These are phyloP conservation scores for Dione vanillae DNA, from an alignment of 2,888 invertebrate genomes.

Conservation along the genomic window DNA sequence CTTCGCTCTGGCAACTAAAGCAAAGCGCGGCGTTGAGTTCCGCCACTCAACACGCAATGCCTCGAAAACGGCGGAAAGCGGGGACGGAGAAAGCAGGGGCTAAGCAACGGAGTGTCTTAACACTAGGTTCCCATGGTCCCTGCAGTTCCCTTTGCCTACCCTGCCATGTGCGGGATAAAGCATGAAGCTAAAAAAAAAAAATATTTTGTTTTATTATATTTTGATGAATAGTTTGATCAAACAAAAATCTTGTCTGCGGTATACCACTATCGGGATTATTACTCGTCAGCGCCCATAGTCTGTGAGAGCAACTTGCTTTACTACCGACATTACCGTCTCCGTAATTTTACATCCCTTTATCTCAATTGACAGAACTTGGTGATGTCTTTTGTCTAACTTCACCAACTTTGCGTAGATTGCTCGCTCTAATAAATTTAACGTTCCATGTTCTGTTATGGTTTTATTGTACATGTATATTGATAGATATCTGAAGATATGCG, in stretches of 20 bases:
- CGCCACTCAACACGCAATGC: no score
- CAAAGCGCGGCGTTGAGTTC: no score
- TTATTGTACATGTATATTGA: neutral
- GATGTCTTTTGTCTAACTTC: conserved; percentile 68
- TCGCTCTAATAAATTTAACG: conserved; percentile 57
- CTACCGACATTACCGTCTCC: conserved; percentile 69
- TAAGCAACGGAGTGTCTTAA: no score
- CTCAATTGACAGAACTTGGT: conserved; percentile 74
- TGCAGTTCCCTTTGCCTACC: no score
- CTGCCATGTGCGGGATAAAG: no score
- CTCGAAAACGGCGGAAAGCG: no score
- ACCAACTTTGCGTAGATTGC: conserved; percentile 61
- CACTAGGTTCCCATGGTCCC: no score
- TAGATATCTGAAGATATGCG: neutral
- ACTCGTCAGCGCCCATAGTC: conserved; percentile 48
- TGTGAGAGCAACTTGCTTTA: conserved; percentile 63
- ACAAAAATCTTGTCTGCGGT: conserved; percentile 47
- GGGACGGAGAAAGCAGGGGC: no score
- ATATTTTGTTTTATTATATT: neutral
- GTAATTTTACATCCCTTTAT: conserved; percentile 79
- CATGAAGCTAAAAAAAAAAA: no score
- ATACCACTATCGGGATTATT: conserved; percentile 61
- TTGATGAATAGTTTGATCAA: neutral
- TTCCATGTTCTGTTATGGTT: conserved; percentile 40
- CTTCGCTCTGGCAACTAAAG: no score